Percentiles rank a stretch among this genome's conserved stretches.
Evolutionary conservation across 2,888 invertebrate genomes (phyloP).

Genomic region (Lochmaea capreae): DNA sequence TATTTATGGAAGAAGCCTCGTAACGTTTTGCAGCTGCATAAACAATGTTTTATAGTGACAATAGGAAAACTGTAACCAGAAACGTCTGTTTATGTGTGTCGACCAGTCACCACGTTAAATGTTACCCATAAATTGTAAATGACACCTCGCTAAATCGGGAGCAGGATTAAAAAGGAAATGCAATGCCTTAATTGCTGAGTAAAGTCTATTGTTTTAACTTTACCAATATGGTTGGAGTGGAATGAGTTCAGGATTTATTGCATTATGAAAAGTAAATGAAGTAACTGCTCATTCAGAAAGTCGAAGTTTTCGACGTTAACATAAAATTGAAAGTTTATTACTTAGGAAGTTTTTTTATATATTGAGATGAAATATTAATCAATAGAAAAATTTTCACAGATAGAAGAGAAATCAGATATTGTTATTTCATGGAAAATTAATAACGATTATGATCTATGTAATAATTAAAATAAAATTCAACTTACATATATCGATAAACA

Average conservation of each 20-base stretch:
- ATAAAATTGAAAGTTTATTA: no score
- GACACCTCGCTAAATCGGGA: constrained; percentile 35
- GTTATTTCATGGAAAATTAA: no score
- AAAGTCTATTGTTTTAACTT: constrained; percentile 14
- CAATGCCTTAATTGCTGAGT: constrained; percentile 20
- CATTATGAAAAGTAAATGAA: background rate
- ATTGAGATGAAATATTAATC: no score
- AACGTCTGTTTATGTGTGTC: constrained; percentile 36
- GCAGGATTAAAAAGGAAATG: constrained; percentile 19
- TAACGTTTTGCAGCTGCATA: constrained; percentile 10
- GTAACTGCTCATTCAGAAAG: background rate
- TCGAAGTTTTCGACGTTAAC: no score
- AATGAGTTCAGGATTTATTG: background rate
- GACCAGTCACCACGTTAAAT: constrained; percentile 33
- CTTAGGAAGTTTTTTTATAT: no score
- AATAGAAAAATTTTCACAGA: no score
- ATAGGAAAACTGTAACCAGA: constrained; percentile 9
- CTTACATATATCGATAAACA: no score
- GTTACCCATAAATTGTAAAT: constrained; percentile 34
- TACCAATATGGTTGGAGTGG: background rate
- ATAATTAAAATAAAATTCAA: no score
- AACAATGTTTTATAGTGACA: background rate
- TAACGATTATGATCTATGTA: no score
- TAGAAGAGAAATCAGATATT: no score
- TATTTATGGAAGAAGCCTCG: background rate